Conservation (phyloP, 2,113 vertebrate species). For the Hydropotes inermis region DNA sequence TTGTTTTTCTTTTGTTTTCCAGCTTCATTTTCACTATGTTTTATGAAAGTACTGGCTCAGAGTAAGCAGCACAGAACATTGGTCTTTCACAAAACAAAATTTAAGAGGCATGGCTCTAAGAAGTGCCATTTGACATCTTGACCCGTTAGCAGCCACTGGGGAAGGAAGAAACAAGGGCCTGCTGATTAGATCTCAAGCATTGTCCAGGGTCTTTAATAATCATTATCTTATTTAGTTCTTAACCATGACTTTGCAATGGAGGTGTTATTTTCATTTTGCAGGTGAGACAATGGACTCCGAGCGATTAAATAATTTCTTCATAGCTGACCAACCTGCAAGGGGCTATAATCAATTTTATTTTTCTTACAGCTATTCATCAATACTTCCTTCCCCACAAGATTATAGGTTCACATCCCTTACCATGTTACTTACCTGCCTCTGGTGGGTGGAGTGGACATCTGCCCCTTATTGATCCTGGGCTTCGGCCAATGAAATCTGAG, state of each 20-base stretch:
- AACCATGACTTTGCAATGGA: neutral
- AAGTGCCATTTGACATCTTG: neutral
- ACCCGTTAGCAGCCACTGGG: neutral
- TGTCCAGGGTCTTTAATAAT: neutral
- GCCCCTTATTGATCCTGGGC: neutral
- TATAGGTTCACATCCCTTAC: neutral
- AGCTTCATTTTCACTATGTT: slow-evolving; percentile 29
- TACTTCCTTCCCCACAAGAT: neutral
- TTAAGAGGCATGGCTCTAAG: neutral
- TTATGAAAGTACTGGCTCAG: neutral
- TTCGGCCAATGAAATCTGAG: neutral
- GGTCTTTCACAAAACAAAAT: neutral
- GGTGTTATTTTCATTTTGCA: neutral
- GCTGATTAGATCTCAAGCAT: neutral
- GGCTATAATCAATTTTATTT: neutral
- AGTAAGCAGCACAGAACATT: neutral
- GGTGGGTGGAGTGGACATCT: neutral
- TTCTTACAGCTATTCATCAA: neutral
- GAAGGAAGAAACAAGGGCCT: neutral
- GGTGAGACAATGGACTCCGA: neutral
- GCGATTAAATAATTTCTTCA: neutral
- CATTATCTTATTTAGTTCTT: neutral
- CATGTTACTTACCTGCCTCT: neutral
- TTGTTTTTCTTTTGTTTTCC: slow-evolving; percentile 8
- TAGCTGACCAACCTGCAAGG: neutral